Evolutionary conservation across 2,888 invertebrate genomes (phyloP).

Genomic region (Plusia festucae): DNA sequence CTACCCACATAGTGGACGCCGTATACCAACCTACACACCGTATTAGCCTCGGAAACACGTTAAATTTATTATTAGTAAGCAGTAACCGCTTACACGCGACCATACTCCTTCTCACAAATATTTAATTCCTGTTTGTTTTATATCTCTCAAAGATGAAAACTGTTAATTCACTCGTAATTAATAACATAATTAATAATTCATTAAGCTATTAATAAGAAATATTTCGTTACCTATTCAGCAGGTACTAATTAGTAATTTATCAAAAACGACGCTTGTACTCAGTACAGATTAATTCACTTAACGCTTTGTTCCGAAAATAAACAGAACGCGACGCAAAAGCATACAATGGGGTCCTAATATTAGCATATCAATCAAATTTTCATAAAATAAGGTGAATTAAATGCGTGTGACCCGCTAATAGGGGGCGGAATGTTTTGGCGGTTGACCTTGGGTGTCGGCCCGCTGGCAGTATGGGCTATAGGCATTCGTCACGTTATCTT

Average conservation of each 20-base stretch:
- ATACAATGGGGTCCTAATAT: conserved; percentile 36
- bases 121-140: conserved; percentile 25
- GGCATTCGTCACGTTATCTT: conserved; percentile 72
- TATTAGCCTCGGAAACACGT: conserved; percentile 34
- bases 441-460: conserved; percentile 58
- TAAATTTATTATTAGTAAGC: conserved; percentile 49
- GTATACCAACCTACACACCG: conserved; percentile 11
- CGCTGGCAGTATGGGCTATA: conserved; percentile 54
- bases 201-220: conserved; percentile 14
- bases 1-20: conserved; percentile 20
- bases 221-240: conserved; percentile 22
- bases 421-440: conserved; percentile 44
- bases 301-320: conserved; percentile 27
- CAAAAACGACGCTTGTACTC: conserved; percentile 37
- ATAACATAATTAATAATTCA: conserved; percentile 25
- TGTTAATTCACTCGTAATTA: background rate
- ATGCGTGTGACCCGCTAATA: conserved; percentile 54
- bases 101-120: conserved; percentile 17
- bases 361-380: conserved; percentile 55
- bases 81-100: conserved; percentile 38
- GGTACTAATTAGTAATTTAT: conserved; percentile 46
- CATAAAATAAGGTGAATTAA: conserved; percentile 50
- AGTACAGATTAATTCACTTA: conserved; percentile 40
- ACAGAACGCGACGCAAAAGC: conserved; percentile 18
- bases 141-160: conserved; percentile 12